Evolutionary conservation across 2,797 vertebrate genomes (phyloP), one percentile per base, ranked within the genome.

Genomic region (Sparidentex hasta): DNA sequence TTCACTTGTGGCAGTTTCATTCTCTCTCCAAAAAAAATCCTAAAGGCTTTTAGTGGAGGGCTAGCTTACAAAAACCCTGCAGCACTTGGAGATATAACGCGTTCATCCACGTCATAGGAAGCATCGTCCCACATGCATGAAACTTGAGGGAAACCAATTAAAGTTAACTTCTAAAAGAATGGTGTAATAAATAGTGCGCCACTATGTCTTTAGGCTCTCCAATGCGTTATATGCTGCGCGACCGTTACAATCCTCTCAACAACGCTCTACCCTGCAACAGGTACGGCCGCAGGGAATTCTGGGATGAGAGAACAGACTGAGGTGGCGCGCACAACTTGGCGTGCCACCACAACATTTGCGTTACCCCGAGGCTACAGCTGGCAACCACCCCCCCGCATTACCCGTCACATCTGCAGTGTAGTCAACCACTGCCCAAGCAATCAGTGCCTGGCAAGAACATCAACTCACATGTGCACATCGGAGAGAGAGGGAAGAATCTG

Each of bases 371-470:
- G 90, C 83, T 87, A 73, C 71, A 81, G 68, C 82, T 90, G 87
- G 77, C 87, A 89, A 43, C 68, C 86, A 52, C 81, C 84, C n/a
- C n/a, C 74, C 80, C 77, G 44, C 81, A 84, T 83, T 70, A 80
- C 71, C 38, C 71, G 38, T 85, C 83, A 83, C 87, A 93, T 90
- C 88, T 90, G 86, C 82, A 81, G 83, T 38, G 81, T 69, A 87
- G 81, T 88, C 87, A 87, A 85, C 74, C 56, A 27, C 78, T 85
- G 78, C 80, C 87, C 56, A 25, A 76, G 80, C 78, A 90, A 90
- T 90, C 87, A 88, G 66, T 12, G 74, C 52, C 71, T 81, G 85
- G 89, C 84, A 85, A 50, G 48, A 21, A 11, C 33, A 82, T 13
- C 23, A 67, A 71, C 57, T 76, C 66, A 54, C 73, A 56, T 67